Conservation (phyloP, 2,888 invertebrate genomes). For the Drosophila anomalata region DNA sequence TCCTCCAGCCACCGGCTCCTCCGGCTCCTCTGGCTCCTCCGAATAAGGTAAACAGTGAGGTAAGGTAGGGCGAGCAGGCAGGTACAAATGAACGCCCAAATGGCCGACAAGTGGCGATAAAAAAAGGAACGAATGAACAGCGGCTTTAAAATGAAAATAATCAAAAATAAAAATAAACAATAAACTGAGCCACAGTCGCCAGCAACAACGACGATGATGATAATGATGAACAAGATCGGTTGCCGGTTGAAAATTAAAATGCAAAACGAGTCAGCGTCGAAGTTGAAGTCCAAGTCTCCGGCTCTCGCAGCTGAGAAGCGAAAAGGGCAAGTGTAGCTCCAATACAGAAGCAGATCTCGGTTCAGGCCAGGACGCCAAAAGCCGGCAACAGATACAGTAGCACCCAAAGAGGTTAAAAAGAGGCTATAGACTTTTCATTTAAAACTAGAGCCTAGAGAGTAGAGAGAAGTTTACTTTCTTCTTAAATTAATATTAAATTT, state of each 20-base stretch:
- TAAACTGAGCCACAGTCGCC: conserved; percentile 37
- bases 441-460: too few species aligned
- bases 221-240: conserved; percentile 62
- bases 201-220: conserved; percentile 34
- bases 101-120: conserved; percentile 69
- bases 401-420: too few species aligned
- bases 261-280: conserved; percentile 75
- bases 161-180: conserved; percentile 76
- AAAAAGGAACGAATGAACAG: conserved; percentile 48
- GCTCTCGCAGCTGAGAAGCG: conserved; percentile 38
- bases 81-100: conserved; percentile 57
- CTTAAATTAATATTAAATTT: too few species aligned
- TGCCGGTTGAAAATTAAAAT: conserved; percentile 72
- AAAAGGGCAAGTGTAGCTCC: conserved; percentile 34
- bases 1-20: conserved; percentile 18
- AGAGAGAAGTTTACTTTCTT: too few species aligned
- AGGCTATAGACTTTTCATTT: too few species aligned
- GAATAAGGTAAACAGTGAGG: conserved; percentile 50
- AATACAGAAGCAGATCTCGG: conserved; percentile 66
- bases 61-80: neutral
- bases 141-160: conserved; percentile 75
- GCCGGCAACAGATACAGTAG: conserved; percentile 11
- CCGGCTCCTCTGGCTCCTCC: conserved; percentile 21
- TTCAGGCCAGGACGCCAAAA: conserved; percentile 35
- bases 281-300: conserved; percentile 4